Conservation (phyloP, 2,797 vertebrate genomes). For the Hydrocynus forskahlii region DNA sequence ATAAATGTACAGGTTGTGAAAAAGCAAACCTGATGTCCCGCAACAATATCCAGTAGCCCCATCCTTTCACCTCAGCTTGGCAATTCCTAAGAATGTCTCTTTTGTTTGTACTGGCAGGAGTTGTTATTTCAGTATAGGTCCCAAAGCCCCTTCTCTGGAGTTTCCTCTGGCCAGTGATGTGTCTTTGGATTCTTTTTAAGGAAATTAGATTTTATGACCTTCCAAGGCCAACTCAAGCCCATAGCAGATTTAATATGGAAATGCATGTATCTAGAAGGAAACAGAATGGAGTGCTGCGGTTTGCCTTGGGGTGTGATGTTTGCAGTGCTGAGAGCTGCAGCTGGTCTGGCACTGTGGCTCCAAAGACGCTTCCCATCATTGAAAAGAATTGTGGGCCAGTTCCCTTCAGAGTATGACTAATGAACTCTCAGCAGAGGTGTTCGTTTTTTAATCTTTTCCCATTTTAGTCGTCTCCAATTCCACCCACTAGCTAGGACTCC, state of each 20-base stretch:
- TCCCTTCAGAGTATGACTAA: not conserved
- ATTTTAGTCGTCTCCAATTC: too few species aligned
- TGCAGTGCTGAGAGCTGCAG: conserved; percentile 5
- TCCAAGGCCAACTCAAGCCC: conserved; percentile 53
- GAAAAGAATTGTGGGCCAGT: conserved; percentile 22
- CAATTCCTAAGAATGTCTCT: conserved; percentile 43
- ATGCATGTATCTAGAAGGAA: conserved; percentile 50
- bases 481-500: too few species aligned
- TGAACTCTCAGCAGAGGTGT: not conserved
- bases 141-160: conserved; percentile 48
- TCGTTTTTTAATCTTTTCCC: too few species aligned
- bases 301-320: conserved; percentile 14
- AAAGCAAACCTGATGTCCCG: conserved; percentile 5
- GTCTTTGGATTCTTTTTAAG: conserved; percentile 65
- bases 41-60: conserved; percentile 29
- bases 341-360: conserved; percentile 7
- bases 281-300: conserved; percentile 40
- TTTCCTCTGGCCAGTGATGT: conserved; percentile 53
- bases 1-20: not conserved
- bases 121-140: conserved; percentile 42
- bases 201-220: conserved; percentile 70
- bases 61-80: conserved; percentile 38
- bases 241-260: conserved; percentile 66
- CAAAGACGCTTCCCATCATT: not conserved
- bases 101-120: conserved; percentile 56